Evolutionary conservation across 2,888 invertebrate genomes (phyloP).

Genomic region (Seladonia tumulorum): DNA sequence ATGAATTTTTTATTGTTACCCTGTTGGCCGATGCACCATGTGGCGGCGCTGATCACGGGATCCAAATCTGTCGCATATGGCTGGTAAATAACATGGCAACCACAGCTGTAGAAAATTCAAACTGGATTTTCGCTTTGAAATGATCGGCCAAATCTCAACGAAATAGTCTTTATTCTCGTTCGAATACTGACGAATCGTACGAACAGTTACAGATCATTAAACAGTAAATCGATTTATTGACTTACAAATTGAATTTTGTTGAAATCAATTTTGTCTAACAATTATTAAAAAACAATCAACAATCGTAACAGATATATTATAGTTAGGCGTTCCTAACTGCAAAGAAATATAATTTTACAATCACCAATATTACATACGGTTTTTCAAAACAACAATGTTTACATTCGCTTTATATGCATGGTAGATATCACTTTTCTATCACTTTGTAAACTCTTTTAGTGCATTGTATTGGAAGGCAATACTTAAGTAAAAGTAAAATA

Average conservation of each 20-base stretch:
- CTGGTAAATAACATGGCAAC: constrained; percentile 11
- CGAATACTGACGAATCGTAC: not conserved
- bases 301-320: constrained; percentile 14
- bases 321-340: not conserved
- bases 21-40: no score
- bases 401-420: constrained; percentile 22
- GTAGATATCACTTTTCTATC: not conserved
- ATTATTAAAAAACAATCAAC: constrained; percentile 30
- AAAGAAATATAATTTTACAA: not conserved
- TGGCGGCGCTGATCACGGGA: no score
- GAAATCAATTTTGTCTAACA: constrained; percentile 3
- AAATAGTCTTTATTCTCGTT: not conserved
- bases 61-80: no score
- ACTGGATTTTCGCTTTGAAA: not conserved
- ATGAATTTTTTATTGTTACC: no score
- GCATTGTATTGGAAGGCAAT: constrained; percentile 22
- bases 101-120: constrained; percentile 1
- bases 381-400: not conserved
- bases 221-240: constrained; percentile 15
- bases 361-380: not conserved
- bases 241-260: not conserved
- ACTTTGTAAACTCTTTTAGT: constrained; percentile 44
- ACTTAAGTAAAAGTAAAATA: constrained; percentile 32
- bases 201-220: not conserved
- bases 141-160: not conserved